Evolutionary conservation across 2,888 invertebrate species (phyloP), one percentile per base, ranked within the genome.

Genomic region (Nasonia oneida): DNA sequence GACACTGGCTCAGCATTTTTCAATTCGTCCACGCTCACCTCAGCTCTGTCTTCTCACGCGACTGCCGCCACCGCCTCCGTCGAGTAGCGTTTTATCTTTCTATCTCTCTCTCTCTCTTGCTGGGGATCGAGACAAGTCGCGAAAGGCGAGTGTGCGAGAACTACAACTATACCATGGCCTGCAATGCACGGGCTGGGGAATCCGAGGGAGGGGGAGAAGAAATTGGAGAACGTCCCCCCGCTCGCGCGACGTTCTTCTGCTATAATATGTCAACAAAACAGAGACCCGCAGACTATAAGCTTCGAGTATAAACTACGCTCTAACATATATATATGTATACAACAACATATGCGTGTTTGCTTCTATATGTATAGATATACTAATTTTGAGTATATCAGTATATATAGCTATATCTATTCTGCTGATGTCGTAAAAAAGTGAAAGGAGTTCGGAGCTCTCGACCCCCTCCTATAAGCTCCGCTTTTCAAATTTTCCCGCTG

Each of bases 351-450:
- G 37, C 4, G 37, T 37, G 10, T 18, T n/a, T 5, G 15, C 18
- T 14, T n/a, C 61, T 42, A 6, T 42, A 42, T 8, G 8, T 42
- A 42, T 42, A 42, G 39, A 6, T 42, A 42, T 42, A 42, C 6
- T 5, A 39, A 39, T 6, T 39, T 6, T 8, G n/a, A n/a, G 4
- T 61, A 23, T 3, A n/a, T 47, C 10, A 8, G 8, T 42, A 42
- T 47, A 47, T 47, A 47, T 47, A 47, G n/a, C 2, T 12, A 61
- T 23, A 61, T 23, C 2, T 61, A 23, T 23, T 61, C 37, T 33
- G 14, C 67, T 67, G 33, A 70, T 70, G 70, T 70, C 70, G 70
- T 47, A 15, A 47, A 50, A 29, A 50, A 47, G 74, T 29, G 50
- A 47, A 29, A 29, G 50, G 47, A 14, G 14, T 6, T 47, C 12